Evolutionary conservation across 2,113 vertebrate genomes (phyloP), one percentile per base, ranked within the genome.

Genomic region (Colius striatus): DNA sequence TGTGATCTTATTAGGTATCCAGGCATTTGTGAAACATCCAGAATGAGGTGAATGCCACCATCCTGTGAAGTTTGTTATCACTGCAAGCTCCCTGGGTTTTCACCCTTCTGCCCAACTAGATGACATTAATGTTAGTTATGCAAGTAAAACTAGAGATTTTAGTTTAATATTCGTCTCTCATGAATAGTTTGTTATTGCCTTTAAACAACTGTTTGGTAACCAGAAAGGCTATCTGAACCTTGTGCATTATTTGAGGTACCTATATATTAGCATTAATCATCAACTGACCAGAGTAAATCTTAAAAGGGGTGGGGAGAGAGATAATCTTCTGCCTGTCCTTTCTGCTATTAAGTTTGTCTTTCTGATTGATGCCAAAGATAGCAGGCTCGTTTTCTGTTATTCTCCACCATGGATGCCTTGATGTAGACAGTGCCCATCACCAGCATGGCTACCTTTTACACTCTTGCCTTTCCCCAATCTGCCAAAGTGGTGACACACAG

Each of bases 261-360:
- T 34, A 20, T 19, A 30, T 32, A 60, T 27, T 63, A 84, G 6
- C 38, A 36, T 85, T 95, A 84, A 74, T 83, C 62, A 81, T 55
- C 5, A 6, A 51, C 48, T 79, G 96, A 84, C 80, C 80, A 77
- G 70, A 26, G 61, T 25, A 93, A 92, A 71, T 74, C 60, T 86
- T 57, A 73, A 70, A 30, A 68, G 30, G 36, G 20, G 20, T 29
- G 23, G 53, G 36, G 41, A 93, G 84, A 93, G 45, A 21, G 13
- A 38, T 45, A 48, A 84, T 92, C 54, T 82, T 94, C 91, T 84
- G 53, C 62, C 76, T 66, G 47, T 55, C 45, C 58, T 48, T 77
- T 90, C 43, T n/a, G 54, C 55, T 86, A 48, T 58, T 55, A 61
- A 38, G 26, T 85, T 97, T 76, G 51, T 84, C 85, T 82, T 90